These are phyloP conservation scores for Fistularia tabacaria DNA, from an alignment of 2,797 vertebrate genomes.

Conservation along the genomic window DNA sequence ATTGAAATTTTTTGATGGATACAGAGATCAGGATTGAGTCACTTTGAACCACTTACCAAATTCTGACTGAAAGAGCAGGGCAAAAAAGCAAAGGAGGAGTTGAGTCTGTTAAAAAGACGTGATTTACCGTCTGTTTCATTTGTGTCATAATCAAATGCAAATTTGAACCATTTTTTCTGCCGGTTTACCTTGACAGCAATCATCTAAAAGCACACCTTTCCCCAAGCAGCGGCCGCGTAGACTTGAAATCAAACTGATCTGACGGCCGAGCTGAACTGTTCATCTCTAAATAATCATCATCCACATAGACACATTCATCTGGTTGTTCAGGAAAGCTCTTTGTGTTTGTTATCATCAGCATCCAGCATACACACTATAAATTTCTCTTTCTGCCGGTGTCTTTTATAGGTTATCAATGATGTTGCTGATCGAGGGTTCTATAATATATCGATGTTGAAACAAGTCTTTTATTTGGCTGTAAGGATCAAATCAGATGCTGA, in stretches of 20 bases:
- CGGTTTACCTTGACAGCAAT: slow-evolving; percentile 32
- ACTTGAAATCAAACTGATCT: slow-evolving; percentile 39
- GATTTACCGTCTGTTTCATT: slow-evolving; percentile 19
- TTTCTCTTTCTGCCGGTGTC: slow-evolving; percentile 7
- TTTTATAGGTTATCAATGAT: slow-evolving; percentile 28
- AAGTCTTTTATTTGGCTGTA: slow-evolving; percentile 23
- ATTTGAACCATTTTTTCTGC: slow-evolving; percentile 28
- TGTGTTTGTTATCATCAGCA: slow-evolving; percentile 41
- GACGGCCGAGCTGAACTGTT: slow-evolving; percentile 36
- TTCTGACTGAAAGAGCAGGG: slow-evolving; percentile 13
- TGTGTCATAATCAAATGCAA: slow-evolving; percentile 13
- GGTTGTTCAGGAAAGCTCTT: slow-evolving; percentile 25
- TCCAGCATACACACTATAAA: slow-evolving; percentile 14
- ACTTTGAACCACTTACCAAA: slow-evolving; percentile 43
- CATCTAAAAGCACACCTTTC: slow-evolving; percentile 23
- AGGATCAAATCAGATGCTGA: slow-evolving; percentile 27
- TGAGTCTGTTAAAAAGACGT: slow-evolving; percentile 26
- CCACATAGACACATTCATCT: neutral
- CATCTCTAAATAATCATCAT: slow-evolving; percentile 14
- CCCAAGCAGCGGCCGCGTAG: slow-evolving; percentile 37
- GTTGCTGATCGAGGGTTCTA: slow-evolving; percentile 15
- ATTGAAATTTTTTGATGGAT: slow-evolving; percentile 53
- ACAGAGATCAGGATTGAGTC: slow-evolving; percentile 44
- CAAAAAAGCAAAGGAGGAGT: slow-evolving; percentile 15
- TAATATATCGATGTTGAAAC: slow-evolving; percentile 11